A percentile compares a stretch with the other conserved stretches of the same genome.
Conservation (phyloP, 2,113 vertebrate species). For the Elachura formosa region DNA sequence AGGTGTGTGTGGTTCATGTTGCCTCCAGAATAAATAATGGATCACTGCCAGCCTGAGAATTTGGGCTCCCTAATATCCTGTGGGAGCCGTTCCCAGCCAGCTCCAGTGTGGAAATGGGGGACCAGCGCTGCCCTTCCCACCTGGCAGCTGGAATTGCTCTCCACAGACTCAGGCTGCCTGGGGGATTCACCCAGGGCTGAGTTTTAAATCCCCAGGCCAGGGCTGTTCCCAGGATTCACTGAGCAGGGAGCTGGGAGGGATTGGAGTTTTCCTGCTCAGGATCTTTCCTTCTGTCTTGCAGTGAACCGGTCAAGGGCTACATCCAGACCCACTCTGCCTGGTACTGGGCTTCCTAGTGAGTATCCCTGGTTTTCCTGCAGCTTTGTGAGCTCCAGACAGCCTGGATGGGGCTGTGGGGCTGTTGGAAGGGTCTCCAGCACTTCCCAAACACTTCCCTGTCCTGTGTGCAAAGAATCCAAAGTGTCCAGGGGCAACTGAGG, state of each 20-base stretch:
- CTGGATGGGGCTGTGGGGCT: background rate
- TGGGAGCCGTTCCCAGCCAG: background rate
- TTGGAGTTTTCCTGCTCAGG: background rate
- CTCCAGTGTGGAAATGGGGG: fast-evolving
- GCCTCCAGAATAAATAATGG: conserved; percentile 16
- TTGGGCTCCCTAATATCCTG: background rate
- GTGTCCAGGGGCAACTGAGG: background rate
- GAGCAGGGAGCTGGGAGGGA: background rate
- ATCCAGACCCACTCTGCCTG: conserved; percentile 86
- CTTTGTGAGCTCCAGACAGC: background rate
- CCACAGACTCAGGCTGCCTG: background rate
- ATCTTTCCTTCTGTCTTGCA: conserved; percentile 42
- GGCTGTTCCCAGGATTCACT: fast-evolving
- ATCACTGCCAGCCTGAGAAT: background rate
- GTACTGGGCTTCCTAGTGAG: conserved; percentile 98
- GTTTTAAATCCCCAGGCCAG: fast-evolving
- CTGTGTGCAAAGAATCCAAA: background rate
- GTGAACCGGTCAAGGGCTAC: conserved; percentile 84
- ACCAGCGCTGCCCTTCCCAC: background rate
- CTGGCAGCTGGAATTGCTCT: background rate
- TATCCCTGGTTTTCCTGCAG: background rate
- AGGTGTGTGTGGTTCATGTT: background rate
- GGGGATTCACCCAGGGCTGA: background rate
- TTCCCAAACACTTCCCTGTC: background rate
- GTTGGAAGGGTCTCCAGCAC: background rate